Base-by-base conservation (phyloP, 2,113 vertebrate genomes). In the Mustela lutreola region DNA sequence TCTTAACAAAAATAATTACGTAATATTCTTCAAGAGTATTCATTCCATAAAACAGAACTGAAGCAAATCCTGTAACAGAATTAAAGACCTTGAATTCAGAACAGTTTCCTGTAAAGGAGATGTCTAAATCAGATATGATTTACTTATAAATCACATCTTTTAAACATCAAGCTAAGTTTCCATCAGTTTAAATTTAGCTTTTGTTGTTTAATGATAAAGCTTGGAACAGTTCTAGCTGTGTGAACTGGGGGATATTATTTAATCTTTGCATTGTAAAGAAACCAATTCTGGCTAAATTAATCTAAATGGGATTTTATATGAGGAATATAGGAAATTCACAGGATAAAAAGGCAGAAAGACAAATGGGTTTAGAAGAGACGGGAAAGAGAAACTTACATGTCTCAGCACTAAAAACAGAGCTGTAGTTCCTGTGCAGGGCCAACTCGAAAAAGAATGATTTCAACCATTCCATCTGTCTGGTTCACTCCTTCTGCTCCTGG, bases 1-100 rank as follows among this genome's bases (percentile, higher is more conserved):
- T 94, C 28, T 81, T 60, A 76, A n/a, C 31, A 92, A 58, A 94
- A 92, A 79, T n/a, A 85, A 71, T 71, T 58, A 16, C 39, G 22
- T n/a, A 19, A 58, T 60, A 21, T 86, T 33, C 22, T 95, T 67
- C 5, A 48, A 28, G 28, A 65, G 19, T 39, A 83, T 62, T 15
- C 16, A 86, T 45, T 45, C 42, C 10, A 24, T 83, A 39, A 81
- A 93, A 48, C 11, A 50, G 33, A 73, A 71, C 71, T 22, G 45
- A n/a, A 58, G 48, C 11, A 78, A 96, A 84, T 45, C 4, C 15
- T 56, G 2, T 76, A 92, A 26, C 5, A 81, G 16, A 58, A 91
- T 67, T 45, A 50, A 39, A 78, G 71, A 45, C 79, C 65, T 73
- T 86, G 31, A 60, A 2, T 87, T 84, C 42, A 50, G 67, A 67